A percentile compares a stretch with the other conserved stretches of the same genome.
Evolutionary conservation across 1,140 invertebrate genomes (phyloP).

Genomic region (Heliconius hewitsoni): DNA sequence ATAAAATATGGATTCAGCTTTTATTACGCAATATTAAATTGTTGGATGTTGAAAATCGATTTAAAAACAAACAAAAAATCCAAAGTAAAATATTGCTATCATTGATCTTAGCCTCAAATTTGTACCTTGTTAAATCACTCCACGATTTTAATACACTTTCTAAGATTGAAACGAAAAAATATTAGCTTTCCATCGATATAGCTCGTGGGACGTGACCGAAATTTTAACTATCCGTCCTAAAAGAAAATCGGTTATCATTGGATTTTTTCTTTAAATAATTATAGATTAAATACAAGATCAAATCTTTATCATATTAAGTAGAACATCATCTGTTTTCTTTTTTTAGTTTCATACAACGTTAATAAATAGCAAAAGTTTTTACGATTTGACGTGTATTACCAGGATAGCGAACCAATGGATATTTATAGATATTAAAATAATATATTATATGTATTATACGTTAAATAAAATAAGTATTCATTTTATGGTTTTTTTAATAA

Average conservation of each 20-base stretch:
- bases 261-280: slow-evolving; percentile 5
- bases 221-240: slow-evolving; percentile 27
- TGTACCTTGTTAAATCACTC: slow-evolving; percentile 45
- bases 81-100: not conserved
- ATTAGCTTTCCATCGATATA: slow-evolving; percentile 37
- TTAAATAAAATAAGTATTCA: too few relatives aligned
- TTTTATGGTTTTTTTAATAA: too few relatives aligned
- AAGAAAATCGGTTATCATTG: slow-evolving; percentile 2
- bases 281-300: not conserved
- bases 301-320: not conserved
- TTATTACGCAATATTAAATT: too few relatives aligned
- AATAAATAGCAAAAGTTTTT: too few relatives aligned
- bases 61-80: too few relatives aligned
- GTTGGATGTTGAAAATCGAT: too few relatives aligned
- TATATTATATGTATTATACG: too few relatives aligned
- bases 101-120: slow-evolving; percentile 21
- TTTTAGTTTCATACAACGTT: too few relatives aligned
- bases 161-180: slow-evolving; percentile 57
- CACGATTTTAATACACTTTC: slow-evolving; percentile 55
- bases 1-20: too few relatives aligned
- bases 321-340: not conserved
- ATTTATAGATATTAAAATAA: too few relatives aligned
- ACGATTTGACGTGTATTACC: too few relatives aligned
- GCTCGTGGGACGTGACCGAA: slow-evolving; percentile 38
- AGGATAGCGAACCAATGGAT: too few relatives aligned